Evolutionary conservation across 2,797 vertebrate genomes (phyloP), one percentile per base, ranked within the genome.

Genomic region (Coregonus suidteri): DNA sequence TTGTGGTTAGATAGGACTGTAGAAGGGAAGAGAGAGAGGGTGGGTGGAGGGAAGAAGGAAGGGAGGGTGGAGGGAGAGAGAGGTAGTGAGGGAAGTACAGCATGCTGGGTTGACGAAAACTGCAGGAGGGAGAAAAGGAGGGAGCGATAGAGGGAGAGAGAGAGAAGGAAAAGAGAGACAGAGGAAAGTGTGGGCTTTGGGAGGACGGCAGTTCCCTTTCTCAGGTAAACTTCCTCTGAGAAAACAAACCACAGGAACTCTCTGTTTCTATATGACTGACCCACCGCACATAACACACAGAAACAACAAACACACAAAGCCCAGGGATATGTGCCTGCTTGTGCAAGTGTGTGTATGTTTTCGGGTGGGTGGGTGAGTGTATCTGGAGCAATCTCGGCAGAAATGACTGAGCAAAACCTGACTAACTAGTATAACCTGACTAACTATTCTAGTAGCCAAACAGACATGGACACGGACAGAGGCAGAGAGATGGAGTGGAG

Each of bases 151-250:
- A 30, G 20, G 14, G 3, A 7, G 16, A 11, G 54, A 52, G 9
- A 7, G 34, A 59, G 54, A 47, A 73, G 35, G 47, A 51, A 35
- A 51, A 3, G 6, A 65, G 65, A 71, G 56, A 20, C 14, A 15
- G n/a, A 65, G 59, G 54, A 18, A 56, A 4, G 20, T 20, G 73
- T 9, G 11, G 41, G 41, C 9, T 47, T 47, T 11, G 9, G 41
- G 37, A 0, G 41, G 64, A 69, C 4, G 16, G 53, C 51, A 54
- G 25, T 54, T 18, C 4, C 52, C 25, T 37, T 51, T 35, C 1
- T 74, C 72, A 74, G 73, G 73, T 62, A 74, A 65, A 74, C 34
- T 73, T 64, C 73, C 56, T 64, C 34, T 25, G 34, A 66, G 65
- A 15, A 14, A n/a, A 62, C 9, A 74, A 34, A 59, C 53, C 30